Evolutionary conservation across 2,888 invertebrate genomes (phyloP).

Genomic region (Hemistola chrysoprasaria): DNA sequence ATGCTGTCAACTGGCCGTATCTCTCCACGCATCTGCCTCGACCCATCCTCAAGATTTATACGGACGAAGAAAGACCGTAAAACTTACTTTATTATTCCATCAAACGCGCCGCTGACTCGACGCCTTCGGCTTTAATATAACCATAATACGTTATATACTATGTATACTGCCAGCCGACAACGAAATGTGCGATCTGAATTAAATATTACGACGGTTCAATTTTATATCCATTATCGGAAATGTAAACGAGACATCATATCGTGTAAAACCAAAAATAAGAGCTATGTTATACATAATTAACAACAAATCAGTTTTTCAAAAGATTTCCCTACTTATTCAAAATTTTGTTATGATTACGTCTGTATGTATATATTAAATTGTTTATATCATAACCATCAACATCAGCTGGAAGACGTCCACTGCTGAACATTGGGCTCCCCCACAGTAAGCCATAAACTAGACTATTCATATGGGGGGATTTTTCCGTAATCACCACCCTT

Average conservation of each 20-base stretch:
- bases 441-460: too few relatives aligned
- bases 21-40: constrained; percentile 51
- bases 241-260: constrained; percentile 2
- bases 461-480: too few relatives aligned
- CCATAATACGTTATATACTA: constrained; percentile 33
- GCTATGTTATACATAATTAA: too few relatives aligned
- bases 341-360: too few relatives aligned
- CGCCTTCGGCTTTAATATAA: constrained; percentile 42
- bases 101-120: constrained; percentile 51
- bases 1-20: constrained; percentile 45
- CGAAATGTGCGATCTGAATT: constrained; percentile 16
- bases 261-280: too few relatives aligned
- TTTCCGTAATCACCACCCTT: too few relatives aligned
- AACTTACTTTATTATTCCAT: constrained; percentile 68
- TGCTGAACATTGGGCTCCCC: too few relatives aligned
- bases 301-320: too few relatives aligned
- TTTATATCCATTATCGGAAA: constrained; percentile 14
- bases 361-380: too few relatives aligned
- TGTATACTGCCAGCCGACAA: constrained; percentile 23
- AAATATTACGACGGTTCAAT: constrained; percentile 22
- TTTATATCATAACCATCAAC: too few relatives aligned
- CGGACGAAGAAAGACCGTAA: constrained; percentile 56
- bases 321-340: too few relatives aligned
- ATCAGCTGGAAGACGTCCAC: too few relatives aligned
- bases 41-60: constrained; percentile 54